Evolutionary conservation across 2,888 invertebrate genomes (phyloP).

Genomic region (Aleiodes leptofemur): DNA sequence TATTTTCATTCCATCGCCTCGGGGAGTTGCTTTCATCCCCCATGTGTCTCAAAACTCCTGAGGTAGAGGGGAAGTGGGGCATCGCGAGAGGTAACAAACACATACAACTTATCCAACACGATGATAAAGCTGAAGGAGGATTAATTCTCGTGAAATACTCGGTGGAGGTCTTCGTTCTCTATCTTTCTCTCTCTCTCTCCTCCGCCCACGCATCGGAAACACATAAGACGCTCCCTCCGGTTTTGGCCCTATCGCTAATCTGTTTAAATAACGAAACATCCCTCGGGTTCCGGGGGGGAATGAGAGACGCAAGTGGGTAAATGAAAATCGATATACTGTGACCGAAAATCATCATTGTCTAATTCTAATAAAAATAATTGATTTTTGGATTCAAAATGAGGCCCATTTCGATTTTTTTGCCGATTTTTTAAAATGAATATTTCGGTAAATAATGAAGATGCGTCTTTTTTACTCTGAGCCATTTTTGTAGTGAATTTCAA

Average conservation of each 20-base stretch:
- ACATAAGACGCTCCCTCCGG: slow-evolving; percentile 70
- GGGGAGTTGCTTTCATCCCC: slow-evolving; percentile 34
- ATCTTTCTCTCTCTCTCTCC: too few relatives aligned
- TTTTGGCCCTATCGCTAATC: slow-evolving; percentile 71
- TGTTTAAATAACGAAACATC: slow-evolving; percentile 75
- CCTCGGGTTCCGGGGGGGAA: slow-evolving; percentile 57
- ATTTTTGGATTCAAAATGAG: too few relatives aligned
- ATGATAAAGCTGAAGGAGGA: slow-evolving; percentile 62
- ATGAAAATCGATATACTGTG: slow-evolving; percentile 72
- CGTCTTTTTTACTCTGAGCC: too few relatives aligned
- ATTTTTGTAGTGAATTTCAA: too few relatives aligned
- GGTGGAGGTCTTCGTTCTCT: neutral
- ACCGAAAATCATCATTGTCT: slow-evolving; percentile 10
- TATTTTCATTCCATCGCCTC: slow-evolving; percentile 53
- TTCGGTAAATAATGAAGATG: too few relatives aligned
- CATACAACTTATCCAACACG: slow-evolving; percentile 30
- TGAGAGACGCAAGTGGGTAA: slow-evolving; percentile 61
- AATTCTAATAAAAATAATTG: neutral
- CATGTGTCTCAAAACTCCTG: slow-evolving; percentile 9
- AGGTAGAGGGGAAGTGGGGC: neutral
- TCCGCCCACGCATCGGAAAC: slow-evolving; percentile 67
- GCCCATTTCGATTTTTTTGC: too few relatives aligned
- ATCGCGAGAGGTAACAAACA: slow-evolving; percentile 33
- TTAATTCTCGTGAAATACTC: slow-evolving; percentile 65
- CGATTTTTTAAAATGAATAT: too few relatives aligned